Percentiles rank a stretch among this genome's conserved stretches.
phyloP scores from a whole-genome alignment of 2,113 vertebrate species.

The Hypocryptadius cinnamomeus region DNA sequence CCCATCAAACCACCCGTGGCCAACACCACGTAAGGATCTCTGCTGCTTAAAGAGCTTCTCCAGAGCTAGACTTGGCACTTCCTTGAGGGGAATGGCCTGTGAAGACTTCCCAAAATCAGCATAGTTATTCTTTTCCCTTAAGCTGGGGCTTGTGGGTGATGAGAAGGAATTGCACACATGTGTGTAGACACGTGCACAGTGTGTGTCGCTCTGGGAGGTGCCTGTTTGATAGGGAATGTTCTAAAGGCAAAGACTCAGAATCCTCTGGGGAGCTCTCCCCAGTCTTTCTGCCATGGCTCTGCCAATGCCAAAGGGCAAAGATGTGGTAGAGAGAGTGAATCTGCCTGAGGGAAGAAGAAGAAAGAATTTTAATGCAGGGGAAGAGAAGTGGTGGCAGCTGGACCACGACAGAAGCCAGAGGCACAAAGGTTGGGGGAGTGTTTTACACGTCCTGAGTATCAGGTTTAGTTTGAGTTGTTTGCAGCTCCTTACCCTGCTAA shows the following conservation, averaged over 20 bases:
- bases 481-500: not conserved
- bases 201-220: not conserved
- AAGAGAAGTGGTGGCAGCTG: not conserved
- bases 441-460: not conserved
- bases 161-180: not conserved
- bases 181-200: not conserved
- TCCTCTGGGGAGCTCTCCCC: not conserved
- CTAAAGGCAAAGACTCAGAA: not conserved
- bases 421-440: not conserved
- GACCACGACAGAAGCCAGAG: not conserved
- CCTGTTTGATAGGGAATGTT: not conserved
- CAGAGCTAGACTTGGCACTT: not conserved
- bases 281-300: not conserved
- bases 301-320: not conserved
- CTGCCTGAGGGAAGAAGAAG: not conserved
- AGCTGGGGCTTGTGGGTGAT: not conserved
- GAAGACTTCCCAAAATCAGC: not conserved
- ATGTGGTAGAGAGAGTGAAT: not conserved
- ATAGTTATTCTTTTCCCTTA: not conserved
- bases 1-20: constrained; percentile 62
- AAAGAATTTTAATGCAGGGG: not conserved
- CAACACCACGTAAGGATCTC: constrained; percentile 72
- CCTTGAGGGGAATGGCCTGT: not conserved
- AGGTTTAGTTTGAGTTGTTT: not conserved
- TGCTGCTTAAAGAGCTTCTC: not conserved